A percentile compares a stretch with the other conserved stretches of the same genome.
Evolutionary conservation across 2,797 vertebrate species (phyloP).

Genomic region (Pangasius krempfi): DNA sequence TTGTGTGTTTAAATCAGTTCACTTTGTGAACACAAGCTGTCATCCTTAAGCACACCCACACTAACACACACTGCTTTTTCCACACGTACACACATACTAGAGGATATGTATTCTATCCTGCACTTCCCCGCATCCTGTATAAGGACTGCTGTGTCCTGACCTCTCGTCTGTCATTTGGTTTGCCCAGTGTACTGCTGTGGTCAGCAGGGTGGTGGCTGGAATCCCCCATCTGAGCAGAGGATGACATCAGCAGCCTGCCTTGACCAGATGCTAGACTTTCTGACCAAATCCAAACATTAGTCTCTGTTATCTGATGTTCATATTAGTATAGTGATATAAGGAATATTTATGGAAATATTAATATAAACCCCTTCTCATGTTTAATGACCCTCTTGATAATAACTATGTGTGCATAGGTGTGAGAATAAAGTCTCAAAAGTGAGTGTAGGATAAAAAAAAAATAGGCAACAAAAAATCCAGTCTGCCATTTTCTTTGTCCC

Average conservation of each 20-base stretch:
- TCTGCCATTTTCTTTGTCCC: too few species aligned
- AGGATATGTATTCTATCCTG: neutral
- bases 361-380: too few species aligned
- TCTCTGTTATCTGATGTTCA: neutral
- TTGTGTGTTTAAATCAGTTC: neutral
- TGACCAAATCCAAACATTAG: conserved; percentile 7
- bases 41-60: neutral
- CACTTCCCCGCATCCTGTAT: conserved; percentile 15
- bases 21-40: neutral
- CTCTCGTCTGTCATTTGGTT: conserved; percentile 6
- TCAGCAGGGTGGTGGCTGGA: conserved; percentile 41
- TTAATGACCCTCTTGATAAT: too few species aligned
- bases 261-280: conserved; percentile 12
- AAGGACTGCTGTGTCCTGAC: conserved; percentile 26
- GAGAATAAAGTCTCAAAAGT: too few species aligned
- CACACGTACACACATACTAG: neutral
- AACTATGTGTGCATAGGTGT: too few species aligned
- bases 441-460: too few species aligned
- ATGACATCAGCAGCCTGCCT: conserved; percentile 55
- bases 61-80: neutral
- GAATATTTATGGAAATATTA: neutral
- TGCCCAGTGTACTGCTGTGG: conserved; percentile 26
- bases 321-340: neutral
- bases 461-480: too few species aligned
- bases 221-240: conserved; percentile 47